These are phyloP conservation scores for Bursaphelenchus mucronatus DNA, from an alignment of 1,140 invertebrate genomes.

Conservation along the genomic window DNA sequence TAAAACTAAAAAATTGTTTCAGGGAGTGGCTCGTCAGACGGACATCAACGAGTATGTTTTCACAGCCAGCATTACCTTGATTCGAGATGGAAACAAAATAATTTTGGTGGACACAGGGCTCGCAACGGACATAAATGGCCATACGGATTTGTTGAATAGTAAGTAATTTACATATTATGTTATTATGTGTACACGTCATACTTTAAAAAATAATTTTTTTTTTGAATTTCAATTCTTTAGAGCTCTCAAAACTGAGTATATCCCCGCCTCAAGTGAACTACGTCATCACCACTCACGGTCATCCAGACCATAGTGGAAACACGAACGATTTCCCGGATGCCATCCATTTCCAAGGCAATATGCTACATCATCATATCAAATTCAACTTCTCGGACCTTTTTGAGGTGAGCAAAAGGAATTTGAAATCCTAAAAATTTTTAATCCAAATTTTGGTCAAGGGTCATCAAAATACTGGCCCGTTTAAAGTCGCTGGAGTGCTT, in stretches of 20 bases:
- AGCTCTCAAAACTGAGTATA: slow-evolving; percentile 35
- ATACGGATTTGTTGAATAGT: slow-evolving; percentile 50
- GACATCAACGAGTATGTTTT: slow-evolving; percentile 48
- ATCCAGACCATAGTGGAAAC: slow-evolving; percentile 55
- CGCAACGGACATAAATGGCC: slow-evolving; percentile 57
- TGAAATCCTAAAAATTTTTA: neutral
- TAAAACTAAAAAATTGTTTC: neutral
- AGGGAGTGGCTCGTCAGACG: slow-evolving; percentile 56
- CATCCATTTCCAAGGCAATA: slow-evolving; percentile 51
- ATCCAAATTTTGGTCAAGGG: slow-evolving; percentile 1
- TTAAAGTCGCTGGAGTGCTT: too few relatives aligned
- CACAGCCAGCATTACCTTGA: slow-evolving; percentile 56
- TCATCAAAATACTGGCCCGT: slow-evolving; percentile 22
- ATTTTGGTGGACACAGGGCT: slow-evolving; percentile 57
- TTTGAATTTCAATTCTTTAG: slow-evolving; percentile 38
- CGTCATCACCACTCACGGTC: slow-evolving; percentile 56
- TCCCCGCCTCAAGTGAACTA: slow-evolving; percentile 52
- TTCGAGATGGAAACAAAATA: slow-evolving; percentile 48
- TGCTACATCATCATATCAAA: slow-evolving; percentile 42
- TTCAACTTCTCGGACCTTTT: slow-evolving; percentile 56
- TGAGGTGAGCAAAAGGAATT: slow-evolving; percentile 44
- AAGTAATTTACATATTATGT: slow-evolving; percentile 16
- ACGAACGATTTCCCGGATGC: slow-evolving; percentile 51
- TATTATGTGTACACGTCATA: too few relatives aligned
- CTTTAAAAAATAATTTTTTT: too few relatives aligned